Evolutionary conservation across 2,113 vertebrate genomes (phyloP), one percentile per base, ranked within the genome.

Genomic region (Psophia crepitans): DNA sequence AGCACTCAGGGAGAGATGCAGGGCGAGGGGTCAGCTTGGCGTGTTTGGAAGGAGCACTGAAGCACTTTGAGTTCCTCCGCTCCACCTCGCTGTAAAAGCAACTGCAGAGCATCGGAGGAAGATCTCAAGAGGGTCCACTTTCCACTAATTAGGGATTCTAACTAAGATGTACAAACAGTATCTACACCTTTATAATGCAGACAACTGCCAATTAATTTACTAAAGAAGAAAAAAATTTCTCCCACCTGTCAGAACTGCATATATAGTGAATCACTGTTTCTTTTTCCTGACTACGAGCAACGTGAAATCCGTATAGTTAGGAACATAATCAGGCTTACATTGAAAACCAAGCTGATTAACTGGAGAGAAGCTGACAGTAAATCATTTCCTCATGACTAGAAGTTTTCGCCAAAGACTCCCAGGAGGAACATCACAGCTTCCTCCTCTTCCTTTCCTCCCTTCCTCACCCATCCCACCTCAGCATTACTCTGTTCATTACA

Each of bases 251-350:
- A 76, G n/a, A 74, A 83, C 26, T 28, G 48, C 14, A 53, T 12
- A 46, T 27, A 33, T 0, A 79, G 46, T 3, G 20, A 91, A 74
- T 5, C 41, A 39, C 53, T 27, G 22, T 33, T 94, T 71, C 46
- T 57, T 57, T 84, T 41, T 79, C 49, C 39, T 76, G 37, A 73
- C 14, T 75, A 5, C 8, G 13, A 87, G 30, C 1, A 3, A 60
- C 24, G 35, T 16, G 12, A 83, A 44, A 8, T 5, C 1, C 1
- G 5, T 41, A 46, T 2, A 2, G 43, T 39, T 91, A 60, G 1
- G 3, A 87, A 79, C 24, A 84, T 41, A 60, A 23, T 8, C 35
- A 82, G 43, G 15, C 32, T 76, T 82, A 39, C 56, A 53, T 0
- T 77, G 33, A 75, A 94, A 96, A 82, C 43, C 32, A 63, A 71